Percentiles rank a stretch among this genome's conserved stretches.
Conservation (phyloP, 92 coral and sea anemone species). For the Chrysogorgia sp. region DNA sequence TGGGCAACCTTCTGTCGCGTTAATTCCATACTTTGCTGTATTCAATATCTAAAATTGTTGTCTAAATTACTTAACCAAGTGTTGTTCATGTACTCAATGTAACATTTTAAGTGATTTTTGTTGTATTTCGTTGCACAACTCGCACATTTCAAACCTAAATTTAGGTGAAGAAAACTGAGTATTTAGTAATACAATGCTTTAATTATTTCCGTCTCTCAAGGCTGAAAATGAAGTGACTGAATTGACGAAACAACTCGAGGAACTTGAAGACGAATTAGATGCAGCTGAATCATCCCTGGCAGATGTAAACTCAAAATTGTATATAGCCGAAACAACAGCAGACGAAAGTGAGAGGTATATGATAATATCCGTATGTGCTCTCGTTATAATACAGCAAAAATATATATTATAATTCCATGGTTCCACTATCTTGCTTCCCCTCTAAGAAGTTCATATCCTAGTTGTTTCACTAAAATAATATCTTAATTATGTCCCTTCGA, state of each 20-base stretch:
- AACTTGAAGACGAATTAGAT: slow-evolving; percentile 90
- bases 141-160: not conserved
- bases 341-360: slow-evolving; percentile 97
- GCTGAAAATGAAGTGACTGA: slow-evolving; percentile 87
- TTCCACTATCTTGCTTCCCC: too few species aligned
- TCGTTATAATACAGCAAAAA: not conserved
- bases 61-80: slow-evolving; percentile 12
- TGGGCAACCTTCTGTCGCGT: slow-evolving; percentile 26
- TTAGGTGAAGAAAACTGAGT: slow-evolving; percentile 4
- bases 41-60: slow-evolving; percentile 14
- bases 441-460: too few species aligned
- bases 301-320: slow-evolving; percentile 68
- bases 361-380: too few species aligned
- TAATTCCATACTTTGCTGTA: not conserved
- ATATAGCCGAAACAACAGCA: slow-evolving; percentile 89
- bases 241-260: slow-evolving; percentile 86
- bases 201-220: slow-evolving; percentile 49
- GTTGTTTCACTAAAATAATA: too few species aligned
- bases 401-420: not conserved
- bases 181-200: not conserved
- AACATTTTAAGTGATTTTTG: not conserved
- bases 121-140: not conserved
- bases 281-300: slow-evolving; percentile 94
- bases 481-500: too few species aligned
- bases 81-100: not conserved